A percentile compares a stretch with the other conserved stretches of the same genome.
Conservation (phyloP, 2,113 vertebrate species). For the Neogobius melanostomus region DNA sequence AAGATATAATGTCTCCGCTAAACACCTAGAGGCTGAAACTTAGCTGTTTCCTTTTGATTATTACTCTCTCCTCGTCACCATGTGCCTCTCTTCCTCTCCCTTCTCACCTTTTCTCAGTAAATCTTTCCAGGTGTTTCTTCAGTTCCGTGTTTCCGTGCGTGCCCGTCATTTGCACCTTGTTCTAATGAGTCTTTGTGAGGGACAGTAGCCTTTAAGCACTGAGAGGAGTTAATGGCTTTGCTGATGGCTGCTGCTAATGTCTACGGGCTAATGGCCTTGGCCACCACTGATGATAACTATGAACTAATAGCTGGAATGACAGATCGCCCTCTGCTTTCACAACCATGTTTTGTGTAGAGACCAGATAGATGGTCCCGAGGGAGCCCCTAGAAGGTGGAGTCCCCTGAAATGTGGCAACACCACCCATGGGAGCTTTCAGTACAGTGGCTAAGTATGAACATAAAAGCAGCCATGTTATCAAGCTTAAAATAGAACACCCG, state of each 20-base stretch:
- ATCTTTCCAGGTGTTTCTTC: constrained; percentile 8
- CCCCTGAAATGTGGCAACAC: constrained; percentile 34
- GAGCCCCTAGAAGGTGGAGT: constrained; percentile 42
- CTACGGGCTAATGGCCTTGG: constrained; percentile 67
- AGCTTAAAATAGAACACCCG: neutral
- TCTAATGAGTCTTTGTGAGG: constrained; percentile 67
- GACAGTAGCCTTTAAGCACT: constrained; percentile 62
- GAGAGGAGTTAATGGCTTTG: constrained; percentile 61
- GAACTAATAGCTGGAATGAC: constrained; percentile 65
- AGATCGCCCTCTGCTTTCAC: constrained; percentile 59
- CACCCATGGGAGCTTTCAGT: constrained; percentile 38
- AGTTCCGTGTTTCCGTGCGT: constrained; percentile 24
- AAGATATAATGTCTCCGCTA: no score
- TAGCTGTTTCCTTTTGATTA: neutral
- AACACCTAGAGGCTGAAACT: no score
- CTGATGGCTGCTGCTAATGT: constrained; percentile 69
- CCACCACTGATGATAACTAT: constrained; percentile 60
- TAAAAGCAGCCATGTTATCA: constrained; percentile 18
- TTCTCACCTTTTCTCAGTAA: constrained; percentile 17
- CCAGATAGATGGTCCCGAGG: constrained; percentile 53
- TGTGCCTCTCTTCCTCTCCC: constrained; percentile 18
- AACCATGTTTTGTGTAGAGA: constrained; percentile 41
- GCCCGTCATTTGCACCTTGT: constrained; percentile 24
- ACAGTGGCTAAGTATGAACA: constrained; percentile 27
- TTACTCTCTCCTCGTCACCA: constrained; percentile 3